Percentiles rank a stretch among this genome's conserved stretches.
Evolutionary conservation across 2,888 invertebrate species (phyloP).

Genomic region (Zygothrica quintamaculata): DNA sequence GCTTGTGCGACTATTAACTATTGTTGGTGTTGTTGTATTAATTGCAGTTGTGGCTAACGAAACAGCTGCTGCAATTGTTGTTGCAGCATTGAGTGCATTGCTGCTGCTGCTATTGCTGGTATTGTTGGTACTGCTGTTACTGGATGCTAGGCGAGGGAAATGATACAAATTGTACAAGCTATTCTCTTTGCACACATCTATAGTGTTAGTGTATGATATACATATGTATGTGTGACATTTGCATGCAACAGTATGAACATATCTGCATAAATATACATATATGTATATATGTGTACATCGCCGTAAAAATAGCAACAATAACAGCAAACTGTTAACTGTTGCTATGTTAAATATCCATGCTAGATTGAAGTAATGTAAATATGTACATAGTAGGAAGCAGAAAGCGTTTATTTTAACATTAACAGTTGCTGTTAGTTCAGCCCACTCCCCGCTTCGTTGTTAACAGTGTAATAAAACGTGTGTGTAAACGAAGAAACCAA

Average conservation of each 20-base stretch:
- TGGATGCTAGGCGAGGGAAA: constrained; percentile 61
- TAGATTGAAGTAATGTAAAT: too few species aligned
- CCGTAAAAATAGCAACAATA: too few species aligned
- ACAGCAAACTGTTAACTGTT: too few species aligned
- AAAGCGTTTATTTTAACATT: constrained; percentile 6
- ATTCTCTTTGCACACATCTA: constrained; percentile 28
- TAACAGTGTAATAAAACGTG: constrained; percentile 11
- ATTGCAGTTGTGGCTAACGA: constrained; percentile 71
- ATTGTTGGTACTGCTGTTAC: constrained; percentile 56
- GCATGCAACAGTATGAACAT: too few species aligned
- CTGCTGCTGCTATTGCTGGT: constrained; percentile 58
- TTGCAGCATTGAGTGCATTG: constrained; percentile 60
- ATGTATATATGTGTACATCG: too few species aligned
- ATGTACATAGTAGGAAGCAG: too few species aligned
- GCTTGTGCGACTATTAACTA: constrained; percentile 56
- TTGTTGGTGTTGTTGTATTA: constrained; percentile 67
- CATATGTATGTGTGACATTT: constrained; percentile 6
- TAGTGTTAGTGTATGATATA: constrained; percentile 35
- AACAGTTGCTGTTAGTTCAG: constrained; percentile 27
- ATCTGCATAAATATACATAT: too few species aligned
- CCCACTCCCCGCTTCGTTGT: background rate
- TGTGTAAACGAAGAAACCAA: constrained; percentile 12
- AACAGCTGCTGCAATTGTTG: constrained; percentile 70
- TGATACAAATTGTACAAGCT: constrained; percentile 51
- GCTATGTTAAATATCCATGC: too few species aligned